These are phyloP conservation scores for Julus scandinavius DNA, from an alignment of 2,888 invertebrate genomes.

Conservation along the genomic window DNA sequence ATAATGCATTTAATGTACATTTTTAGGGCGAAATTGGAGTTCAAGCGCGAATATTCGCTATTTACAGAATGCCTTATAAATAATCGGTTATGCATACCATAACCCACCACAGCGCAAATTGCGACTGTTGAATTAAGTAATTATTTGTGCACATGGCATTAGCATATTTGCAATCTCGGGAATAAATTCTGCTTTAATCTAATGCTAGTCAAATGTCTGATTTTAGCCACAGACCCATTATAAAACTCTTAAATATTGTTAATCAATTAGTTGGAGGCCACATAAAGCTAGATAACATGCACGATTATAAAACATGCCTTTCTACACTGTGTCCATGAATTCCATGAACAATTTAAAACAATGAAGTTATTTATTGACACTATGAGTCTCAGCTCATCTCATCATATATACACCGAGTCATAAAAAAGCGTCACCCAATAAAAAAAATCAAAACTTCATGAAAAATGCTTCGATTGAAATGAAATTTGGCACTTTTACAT, in stretches of 20 bases:
- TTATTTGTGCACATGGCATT: not conserved
- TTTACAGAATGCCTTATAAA: constrained; percentile 24
- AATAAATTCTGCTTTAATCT: not conserved
- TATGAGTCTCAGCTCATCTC: too few species aligned
- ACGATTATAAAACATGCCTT: not conserved
- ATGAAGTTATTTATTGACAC: too few species aligned
- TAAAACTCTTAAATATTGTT: not conserved
- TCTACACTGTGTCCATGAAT: not conserved
- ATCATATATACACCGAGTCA: too few species aligned
- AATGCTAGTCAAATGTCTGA: not conserved
- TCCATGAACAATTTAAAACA: too few species aligned
- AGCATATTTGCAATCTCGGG: not conserved
- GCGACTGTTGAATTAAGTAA: constrained; percentile 1
- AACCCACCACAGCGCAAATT: not conserved
- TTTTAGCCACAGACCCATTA: not conserved
- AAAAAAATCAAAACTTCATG: too few species aligned
- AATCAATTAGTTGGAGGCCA: not conserved
- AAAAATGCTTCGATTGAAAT: too few species aligned
- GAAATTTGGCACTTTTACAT: too few species aligned
- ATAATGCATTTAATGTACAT: not conserved
- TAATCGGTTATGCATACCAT: constrained; percentile 27
- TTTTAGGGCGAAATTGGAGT: not conserved
- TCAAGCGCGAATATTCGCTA: not conserved
- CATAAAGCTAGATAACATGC: not conserved
- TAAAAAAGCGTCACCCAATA: too few species aligned